Evolutionary conservation across 2,113 vertebrate genomes (phyloP).

Genomic region (Zosterops japonicus): DNA sequence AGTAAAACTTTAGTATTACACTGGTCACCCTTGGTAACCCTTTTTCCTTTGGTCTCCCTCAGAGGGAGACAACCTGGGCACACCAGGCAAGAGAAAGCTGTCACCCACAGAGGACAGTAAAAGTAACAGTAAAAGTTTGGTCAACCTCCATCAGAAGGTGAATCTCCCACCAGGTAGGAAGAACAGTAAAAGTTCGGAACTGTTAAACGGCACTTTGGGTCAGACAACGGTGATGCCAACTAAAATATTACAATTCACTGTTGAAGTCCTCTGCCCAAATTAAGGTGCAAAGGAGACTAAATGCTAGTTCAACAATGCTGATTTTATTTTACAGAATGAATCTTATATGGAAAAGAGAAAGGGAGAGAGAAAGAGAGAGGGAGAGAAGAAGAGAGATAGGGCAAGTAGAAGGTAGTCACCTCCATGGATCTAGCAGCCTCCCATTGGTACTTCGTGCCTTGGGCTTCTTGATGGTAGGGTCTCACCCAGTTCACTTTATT

Average conservation of each 20-base stretch:
- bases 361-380: not conserved
- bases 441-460: not conserved
- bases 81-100: not conserved
- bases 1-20: not conserved
- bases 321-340: not conserved
- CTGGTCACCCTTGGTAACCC: not conserved
- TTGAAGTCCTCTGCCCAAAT: not conserved
- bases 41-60: not conserved
- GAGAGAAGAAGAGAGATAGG: not conserved
- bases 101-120: not conserved
- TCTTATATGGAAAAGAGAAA: not conserved
- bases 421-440: not conserved
- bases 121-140: not conserved
- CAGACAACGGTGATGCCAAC: not conserved
- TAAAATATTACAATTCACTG: fast-evolving
- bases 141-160: not conserved
- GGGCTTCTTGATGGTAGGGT: not conserved
- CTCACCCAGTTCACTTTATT: not conserved
- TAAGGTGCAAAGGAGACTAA: not conserved
- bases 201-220: not conserved
- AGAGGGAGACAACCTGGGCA: not conserved
- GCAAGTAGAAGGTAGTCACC: not conserved
- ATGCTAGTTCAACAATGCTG: not conserved
- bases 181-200: fast-evolving
- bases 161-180: not conserved